Evolutionary conservation across 2,797 vertebrate species (phyloP), one percentile per base, ranked within the genome.

Genomic region (Cyprinodon diabolis): DNA sequence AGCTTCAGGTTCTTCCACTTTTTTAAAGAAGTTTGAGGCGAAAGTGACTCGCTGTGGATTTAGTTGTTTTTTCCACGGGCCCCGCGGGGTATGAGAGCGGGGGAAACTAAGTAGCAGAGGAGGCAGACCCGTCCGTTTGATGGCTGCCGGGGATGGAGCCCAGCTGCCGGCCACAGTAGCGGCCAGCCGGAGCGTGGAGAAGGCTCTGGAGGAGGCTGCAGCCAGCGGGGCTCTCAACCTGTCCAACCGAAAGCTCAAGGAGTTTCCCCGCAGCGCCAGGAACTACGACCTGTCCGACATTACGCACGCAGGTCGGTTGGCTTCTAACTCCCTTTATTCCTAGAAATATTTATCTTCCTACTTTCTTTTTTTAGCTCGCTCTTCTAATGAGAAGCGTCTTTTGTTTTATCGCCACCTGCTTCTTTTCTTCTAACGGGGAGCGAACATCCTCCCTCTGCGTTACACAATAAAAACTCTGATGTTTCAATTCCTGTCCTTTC

Each of bases 211-310:
- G 85, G 97, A 98, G 90, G 96, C 97, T 40, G 96, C 95, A 13
- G 93, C 95, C 7, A 96, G 96, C 77, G 97, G 97, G 40, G 96
- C 94, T n/a, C 94, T 98, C 65, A 95, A 96, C 91, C 80, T 98
- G 68, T 94, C 96, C 51, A 96, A 95, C 82, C 94, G 97, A 54
- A 96, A 96, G 81, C 93, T 98, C 52, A 96, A 97, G 89, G 92
- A 96, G 89, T 97, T 98, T 75, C 97, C 96, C 55, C 93, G 93
- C 1, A 96, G 94, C 71, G 96, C 96, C 72, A 93, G 87, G 86
- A 96, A 96, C 88, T 96, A 97, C 90, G 96, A 98, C 89, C 85
- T 98, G 86, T 97, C 96, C 90, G 97, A 97, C 90, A 95, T 97
- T 62, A 97, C 96, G 1, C 95, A 97, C 51, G 97, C 96, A 89